A percentile compares a stretch with the other conserved stretches of the same genome.
phyloP scores from a whole-genome alignment of 1,140 invertebrate species.

The Drosophila nigromelanica region DNA sequence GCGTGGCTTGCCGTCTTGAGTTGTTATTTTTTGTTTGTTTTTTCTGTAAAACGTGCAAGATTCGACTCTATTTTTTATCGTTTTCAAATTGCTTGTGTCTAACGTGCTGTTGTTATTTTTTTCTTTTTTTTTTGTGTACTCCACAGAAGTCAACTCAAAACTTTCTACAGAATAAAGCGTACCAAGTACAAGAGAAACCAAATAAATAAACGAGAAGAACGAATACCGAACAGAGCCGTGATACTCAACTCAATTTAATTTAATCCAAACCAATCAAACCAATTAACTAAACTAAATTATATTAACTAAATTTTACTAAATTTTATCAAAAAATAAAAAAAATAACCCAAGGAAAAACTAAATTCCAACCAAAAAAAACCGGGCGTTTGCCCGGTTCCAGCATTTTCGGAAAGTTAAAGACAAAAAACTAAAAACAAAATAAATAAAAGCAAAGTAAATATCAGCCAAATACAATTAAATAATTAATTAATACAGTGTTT shows the following conservation, averaged over 20 bases:
- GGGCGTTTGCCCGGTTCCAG: too few species aligned
- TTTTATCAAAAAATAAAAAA: too few species aligned
- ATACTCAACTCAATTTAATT: background rate
- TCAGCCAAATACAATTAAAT: too few species aligned
- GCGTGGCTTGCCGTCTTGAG: constrained; percentile 17
- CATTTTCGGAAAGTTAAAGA: too few species aligned
- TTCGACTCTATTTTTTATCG: constrained; percentile 27
- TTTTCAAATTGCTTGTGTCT: background rate
- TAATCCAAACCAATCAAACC: background rate
- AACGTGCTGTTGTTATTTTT: constrained; percentile 8
- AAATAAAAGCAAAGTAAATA: too few species aligned
- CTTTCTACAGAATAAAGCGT: background rate
- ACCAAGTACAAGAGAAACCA: background rate
- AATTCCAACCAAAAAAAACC: too few species aligned
- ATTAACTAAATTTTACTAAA: too few species aligned
- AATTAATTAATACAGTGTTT: too few species aligned
- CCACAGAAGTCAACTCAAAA: background rate
- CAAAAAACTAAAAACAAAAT: too few species aligned
- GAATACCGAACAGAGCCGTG: too few species aligned
- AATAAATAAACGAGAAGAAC: background rate
- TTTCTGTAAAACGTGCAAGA: constrained; percentile 28
- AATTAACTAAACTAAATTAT: too few species aligned
- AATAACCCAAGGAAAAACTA: too few species aligned
- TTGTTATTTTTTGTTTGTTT: constrained; percentile 22
- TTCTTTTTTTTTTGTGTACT: background rate